Evolutionary conservation across 2,113 vertebrate species (phyloP), one percentile per base, ranked within the genome.

Genomic region (Syngnathoides biaculeatus): DNA sequence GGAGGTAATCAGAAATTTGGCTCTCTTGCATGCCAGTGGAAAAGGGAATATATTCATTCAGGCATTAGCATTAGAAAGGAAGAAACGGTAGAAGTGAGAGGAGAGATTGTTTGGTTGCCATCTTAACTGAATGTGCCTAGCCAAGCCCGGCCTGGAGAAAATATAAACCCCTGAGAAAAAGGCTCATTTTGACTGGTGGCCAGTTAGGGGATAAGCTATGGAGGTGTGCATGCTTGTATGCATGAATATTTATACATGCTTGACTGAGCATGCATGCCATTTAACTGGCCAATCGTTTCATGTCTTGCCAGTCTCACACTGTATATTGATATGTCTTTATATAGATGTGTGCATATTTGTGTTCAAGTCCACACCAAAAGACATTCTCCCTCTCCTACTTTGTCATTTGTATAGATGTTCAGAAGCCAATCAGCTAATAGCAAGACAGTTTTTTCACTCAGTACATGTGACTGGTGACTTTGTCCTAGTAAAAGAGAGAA

Each of bases 51-150:
- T 86, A 84, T 79, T 81, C 80, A 87, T 87, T 80, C 84, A 77
- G 71, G 85, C 85, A 90, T 92, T 91, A 88, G 87, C 84, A 90
- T 91, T 74, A 88, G 77, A 90, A 89, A 89, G 75, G 81, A 77
- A 77, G 79, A 88, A 73, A 72, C 9, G 56, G 79, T 83, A 84
- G 80, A 90, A 82, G 79, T 65, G 79, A 82, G 87, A 79, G 80
- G 69, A 74, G 72, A 87, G 84, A 89, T 88, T 87, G 84, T 86
- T 88, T 85, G 84, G 86, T 86, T 89, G 83, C 84, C 79, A 87
- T 90, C 83, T 89, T 88, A 89, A 85, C 70, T 63, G 69, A 84
- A 78, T 75, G 75, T 86, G 83, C 78, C 80, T 74, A 82, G 83
- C 79, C 82, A 88, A 85, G 79, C 82, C 84, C 40, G 65, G 86